Evolutionary conservation across 2,888 invertebrate genomes (phyloP), one percentile per base, ranked within the genome.

Genomic region (Idaea biselata): DNA sequence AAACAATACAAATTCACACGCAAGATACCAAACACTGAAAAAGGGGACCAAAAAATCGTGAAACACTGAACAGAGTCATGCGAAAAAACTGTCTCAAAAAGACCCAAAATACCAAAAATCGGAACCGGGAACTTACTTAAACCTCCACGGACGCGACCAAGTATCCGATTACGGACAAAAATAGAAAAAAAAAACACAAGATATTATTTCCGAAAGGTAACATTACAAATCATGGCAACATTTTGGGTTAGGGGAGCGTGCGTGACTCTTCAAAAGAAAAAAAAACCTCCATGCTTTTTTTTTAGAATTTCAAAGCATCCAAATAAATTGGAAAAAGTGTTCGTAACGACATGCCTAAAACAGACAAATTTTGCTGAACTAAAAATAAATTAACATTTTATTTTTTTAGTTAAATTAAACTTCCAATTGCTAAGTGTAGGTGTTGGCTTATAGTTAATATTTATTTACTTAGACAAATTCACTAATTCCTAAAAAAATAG

Each of bases 81-180:
- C 44, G 44, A 44, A 44, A 44, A 44, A 44, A 33, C 32, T 55
- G 58, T 57, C 60, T 58, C 60, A 58, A 59, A n/a, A 18, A 11
- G 44, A 14, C 44, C 11, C 44, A 44, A 18, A 18, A 18, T 18
- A 56, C 58, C 76, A 68, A 68, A 73, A 72, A 65, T 71, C 68
- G 69, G 67, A 68, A 72, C 71, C 70, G 58, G 78, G 80, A 80
- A 92, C 92, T 92, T 92, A 92, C 92, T 92, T 77, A 92, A 80
- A 87, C 92, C 92, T 92, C 92, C 92, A 91, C 79, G 78, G 77
- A 91, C 82, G 81, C 91, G 91, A 83, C 87, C 86, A 84, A 88
- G 80, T 79, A 88, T 89, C 92, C 92, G 91, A 86, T 85, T 80
- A 81, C 90, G 91, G 91, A 92, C 92, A 91, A 91, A 88, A 82